phyloP scores from a whole-genome alignment of 2,888 invertebrate species.

The Scaptomyza parva region DNA sequence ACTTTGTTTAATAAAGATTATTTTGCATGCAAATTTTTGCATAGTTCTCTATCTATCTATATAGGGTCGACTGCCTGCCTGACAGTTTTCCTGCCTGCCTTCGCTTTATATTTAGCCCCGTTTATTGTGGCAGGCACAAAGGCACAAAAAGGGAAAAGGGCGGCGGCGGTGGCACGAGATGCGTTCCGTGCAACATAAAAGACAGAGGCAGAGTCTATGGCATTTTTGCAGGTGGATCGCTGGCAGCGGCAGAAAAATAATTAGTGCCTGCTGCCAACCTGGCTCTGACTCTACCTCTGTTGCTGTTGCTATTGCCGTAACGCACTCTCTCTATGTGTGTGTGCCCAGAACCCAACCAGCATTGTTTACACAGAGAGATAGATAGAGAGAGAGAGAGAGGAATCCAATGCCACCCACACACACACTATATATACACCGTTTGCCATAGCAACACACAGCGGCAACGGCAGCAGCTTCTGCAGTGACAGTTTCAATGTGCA shows the following conservation, averaged over 20 bases:
- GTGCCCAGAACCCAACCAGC: constrained; percentile 53
- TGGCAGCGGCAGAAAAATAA: constrained; percentile 75
- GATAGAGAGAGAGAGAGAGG: too few relatives aligned
- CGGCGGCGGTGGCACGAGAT: neutral
- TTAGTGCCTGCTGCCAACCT: constrained; percentile 75
- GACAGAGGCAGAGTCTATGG: constrained; percentile 17
- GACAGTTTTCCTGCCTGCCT: constrained; percentile 14
- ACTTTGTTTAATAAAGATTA: constrained; percentile 62
- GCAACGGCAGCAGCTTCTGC: constrained; percentile 37
- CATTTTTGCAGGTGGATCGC: constrained; percentile 61
- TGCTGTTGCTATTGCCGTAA: too few relatives aligned
- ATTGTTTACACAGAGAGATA: constrained; percentile 49
- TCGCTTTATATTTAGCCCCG: constrained; percentile 69
- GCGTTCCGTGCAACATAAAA: neutral
- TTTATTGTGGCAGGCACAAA: constrained; percentile 72
- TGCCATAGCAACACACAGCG: constrained; percentile 50
- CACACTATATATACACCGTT: constrained; percentile 23
- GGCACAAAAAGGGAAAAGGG: constrained; percentile 31
- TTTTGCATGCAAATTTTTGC: constrained; percentile 76
- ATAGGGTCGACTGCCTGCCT: constrained; percentile 1
- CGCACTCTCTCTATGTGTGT: too few relatives aligned
- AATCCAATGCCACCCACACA: too few relatives aligned
- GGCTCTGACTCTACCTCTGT: too few relatives aligned
- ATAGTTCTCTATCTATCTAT: constrained; percentile 18
- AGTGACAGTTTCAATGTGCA: constrained; percentile 81